Percentiles rank a stretch among this genome's conserved stretches.
phyloP scores from a whole-genome alignment of 2,888 invertebrate genomes.

The Drosophila monieri region DNA sequence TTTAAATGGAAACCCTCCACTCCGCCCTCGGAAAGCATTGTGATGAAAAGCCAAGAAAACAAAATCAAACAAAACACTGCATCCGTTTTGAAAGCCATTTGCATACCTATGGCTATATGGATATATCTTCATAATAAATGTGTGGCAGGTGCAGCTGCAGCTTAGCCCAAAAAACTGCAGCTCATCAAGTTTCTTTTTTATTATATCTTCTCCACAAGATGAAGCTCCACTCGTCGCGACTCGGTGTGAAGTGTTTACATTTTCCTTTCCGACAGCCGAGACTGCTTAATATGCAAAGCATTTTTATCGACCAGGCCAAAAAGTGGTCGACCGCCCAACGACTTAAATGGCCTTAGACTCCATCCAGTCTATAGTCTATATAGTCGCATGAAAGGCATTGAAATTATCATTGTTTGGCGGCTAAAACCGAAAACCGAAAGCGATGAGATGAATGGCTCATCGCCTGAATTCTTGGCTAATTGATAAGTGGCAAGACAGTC shows the following conservation, averaged over 20 bases:
- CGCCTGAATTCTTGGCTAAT: conserved; percentile 9
- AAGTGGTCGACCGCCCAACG: conserved; percentile 64
- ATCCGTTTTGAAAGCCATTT: conserved; percentile 56
- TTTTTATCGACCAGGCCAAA: conserved; percentile 58
- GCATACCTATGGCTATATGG: conserved; percentile 21
- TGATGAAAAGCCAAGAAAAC: conserved; percentile 18
- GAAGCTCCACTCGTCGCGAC: conserved; percentile 11
- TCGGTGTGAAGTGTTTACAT: conserved; percentile 69
- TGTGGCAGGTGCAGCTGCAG: conserved; percentile 47
- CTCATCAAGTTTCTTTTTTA: conserved; percentile 44
- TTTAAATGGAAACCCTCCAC: conserved; percentile 41
- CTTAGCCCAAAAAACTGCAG: conserved; percentile 47
- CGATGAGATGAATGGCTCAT: neutral
- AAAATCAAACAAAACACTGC: conserved; percentile 39
- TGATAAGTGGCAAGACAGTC: neutral
- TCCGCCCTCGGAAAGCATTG: conserved; percentile 13
- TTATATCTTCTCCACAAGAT: conserved; percentile 23
- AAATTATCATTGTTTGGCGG: conserved; percentile 36
- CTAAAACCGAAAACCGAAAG: conserved; percentile 9
- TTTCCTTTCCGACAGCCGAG: conserved; percentile 52
- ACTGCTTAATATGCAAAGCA: conserved; percentile 69
- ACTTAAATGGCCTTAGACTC: conserved; percentile 44
- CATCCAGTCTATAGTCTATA: conserved; percentile 25
- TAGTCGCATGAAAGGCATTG: conserved; percentile 31
- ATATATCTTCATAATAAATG: conserved; percentile 33